A percentile compares a stretch with the other conserved stretches of the same genome.
Conservation (phyloP, 1,140 invertebrate genomes). For the Drosophila quadrilineata region DNA sequence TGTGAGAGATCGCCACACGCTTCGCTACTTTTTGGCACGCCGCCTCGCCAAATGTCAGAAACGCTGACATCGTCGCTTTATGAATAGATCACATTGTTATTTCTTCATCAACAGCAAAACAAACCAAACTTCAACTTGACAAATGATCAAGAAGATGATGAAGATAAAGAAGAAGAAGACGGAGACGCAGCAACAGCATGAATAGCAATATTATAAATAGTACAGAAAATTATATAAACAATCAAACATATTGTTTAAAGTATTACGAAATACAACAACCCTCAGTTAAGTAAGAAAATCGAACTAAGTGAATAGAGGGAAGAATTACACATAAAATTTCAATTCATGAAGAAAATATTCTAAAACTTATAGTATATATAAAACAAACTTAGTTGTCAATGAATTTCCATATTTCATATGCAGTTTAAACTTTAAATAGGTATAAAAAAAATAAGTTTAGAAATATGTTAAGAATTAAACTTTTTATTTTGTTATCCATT, state of each 20-base stretch:
- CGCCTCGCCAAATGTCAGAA: slow-evolving; percentile 61
- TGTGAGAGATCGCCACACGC: slow-evolving; percentile 61
- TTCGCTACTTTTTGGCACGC: slow-evolving; percentile 75
- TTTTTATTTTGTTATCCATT: too few relatives aligned
- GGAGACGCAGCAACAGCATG: too few relatives aligned
- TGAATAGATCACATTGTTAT: slow-evolving; percentile 70
- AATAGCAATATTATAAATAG: too few relatives aligned
- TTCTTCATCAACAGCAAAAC: background rate
- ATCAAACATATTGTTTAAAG: slow-evolving; percentile 23
- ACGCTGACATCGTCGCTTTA: slow-evolving; percentile 54
- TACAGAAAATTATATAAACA: slow-evolving; percentile 24
- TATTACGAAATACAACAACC: background rate
- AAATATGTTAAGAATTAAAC: too few relatives aligned
- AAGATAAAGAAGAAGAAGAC: background rate
- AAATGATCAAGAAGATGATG: background rate
- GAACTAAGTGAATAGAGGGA: background rate
- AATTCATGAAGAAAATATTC: background rate
- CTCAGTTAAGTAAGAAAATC: slow-evolving; percentile 2
- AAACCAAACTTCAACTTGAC: too few relatives aligned
- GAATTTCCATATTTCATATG: too few relatives aligned
- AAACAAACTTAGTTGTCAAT: background rate
- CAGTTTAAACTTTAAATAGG: too few relatives aligned
- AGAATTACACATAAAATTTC: background rate
- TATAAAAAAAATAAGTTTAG: too few relatives aligned
- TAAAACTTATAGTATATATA: background rate